Evolutionary conservation across 2,888 invertebrate genomes (phyloP).

Genomic region (Torymus aiolomorphi): DNA sequence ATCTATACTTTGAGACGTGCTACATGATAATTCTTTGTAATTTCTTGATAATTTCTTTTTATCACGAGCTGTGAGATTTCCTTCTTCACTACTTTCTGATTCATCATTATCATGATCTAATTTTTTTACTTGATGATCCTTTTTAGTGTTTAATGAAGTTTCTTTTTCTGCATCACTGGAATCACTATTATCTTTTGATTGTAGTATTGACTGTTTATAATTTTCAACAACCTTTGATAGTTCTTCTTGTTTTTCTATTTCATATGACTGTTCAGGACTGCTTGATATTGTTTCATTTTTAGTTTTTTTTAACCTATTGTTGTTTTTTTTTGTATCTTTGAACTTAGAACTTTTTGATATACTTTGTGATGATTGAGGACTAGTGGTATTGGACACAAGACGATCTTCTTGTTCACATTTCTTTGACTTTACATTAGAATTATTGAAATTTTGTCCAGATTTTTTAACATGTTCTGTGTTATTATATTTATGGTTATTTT

Average conservation of each 20-base stretch:
- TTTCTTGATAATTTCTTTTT: too few species aligned
- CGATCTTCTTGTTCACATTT: too few species aligned
- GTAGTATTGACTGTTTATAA: conserved; percentile 1
- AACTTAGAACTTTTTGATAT: too few species aligned
- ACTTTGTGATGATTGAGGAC: background rate
- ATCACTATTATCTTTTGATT: background rate
- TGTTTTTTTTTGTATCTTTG: too few species aligned
- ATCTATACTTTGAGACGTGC: conserved; percentile 13
- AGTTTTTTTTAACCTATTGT: background rate
- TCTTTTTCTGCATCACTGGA: background rate
- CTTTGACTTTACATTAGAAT: too few species aligned
- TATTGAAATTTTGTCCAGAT: too few species aligned
- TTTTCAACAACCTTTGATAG: conserved; percentile 9
- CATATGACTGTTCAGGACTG: conserved; percentile 10
- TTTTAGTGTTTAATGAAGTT: background rate
- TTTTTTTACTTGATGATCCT: background rate
- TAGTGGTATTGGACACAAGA: background rate
- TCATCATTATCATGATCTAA: background rate
- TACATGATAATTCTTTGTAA: background rate
- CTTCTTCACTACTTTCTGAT: background rate
- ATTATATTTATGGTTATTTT: background rate
- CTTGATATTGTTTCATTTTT: conserved; percentile 12
- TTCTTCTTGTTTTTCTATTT: conserved; percentile 12
- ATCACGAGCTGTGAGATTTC: too few species aligned
- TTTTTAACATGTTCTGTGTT: background rate